A percentile compares a stretch with the other conserved stretches of the same genome.
These are phyloP conservation scores for Leptothorax acervorum DNA, from an alignment of 2,888 invertebrate species.

Conservation along the genomic window DNA sequence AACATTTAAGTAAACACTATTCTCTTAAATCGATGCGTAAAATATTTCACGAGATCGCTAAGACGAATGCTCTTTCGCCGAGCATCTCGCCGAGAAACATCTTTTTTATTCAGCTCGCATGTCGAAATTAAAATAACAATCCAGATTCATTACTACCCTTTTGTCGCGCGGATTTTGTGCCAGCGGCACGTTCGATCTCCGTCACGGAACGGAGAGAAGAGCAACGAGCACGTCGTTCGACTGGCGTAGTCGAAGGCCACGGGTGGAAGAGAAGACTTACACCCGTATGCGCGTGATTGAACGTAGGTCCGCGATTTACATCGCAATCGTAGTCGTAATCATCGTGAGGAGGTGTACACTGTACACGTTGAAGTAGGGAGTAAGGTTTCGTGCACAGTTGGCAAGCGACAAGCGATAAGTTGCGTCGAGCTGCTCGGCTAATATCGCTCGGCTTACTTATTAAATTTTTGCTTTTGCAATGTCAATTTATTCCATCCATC, in stretches of 20 bases:
- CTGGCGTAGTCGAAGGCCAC: slow-evolving; percentile 75
- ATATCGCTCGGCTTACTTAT: not conserved
- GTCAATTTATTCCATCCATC: not conserved
- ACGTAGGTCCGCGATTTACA: slow-evolving; percentile 82
- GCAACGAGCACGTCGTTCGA: slow-evolving; percentile 56
- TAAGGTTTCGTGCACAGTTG: slow-evolving; percentile 39
- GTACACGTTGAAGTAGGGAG: slow-evolving; percentile 59
- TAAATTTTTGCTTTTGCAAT: not conserved
- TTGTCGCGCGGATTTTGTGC: not conserved
- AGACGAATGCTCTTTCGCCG: not conserved
- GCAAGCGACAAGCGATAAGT: slow-evolving; percentile 9
- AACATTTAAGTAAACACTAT: not conserved
- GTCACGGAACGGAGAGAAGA: slow-evolving; percentile 31
- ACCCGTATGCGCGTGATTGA: slow-evolving; percentile 80
- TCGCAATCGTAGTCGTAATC: slow-evolving; percentile 83
- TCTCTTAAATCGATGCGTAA: not conserved
- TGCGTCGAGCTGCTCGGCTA: not conserved
- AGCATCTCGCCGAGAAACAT: not conserved
- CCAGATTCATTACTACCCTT: not conserved
- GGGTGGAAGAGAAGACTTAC: slow-evolving; percentile 67
- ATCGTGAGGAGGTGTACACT: slow-evolving; percentile 74
- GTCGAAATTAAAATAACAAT: slow-evolving; percentile 27
- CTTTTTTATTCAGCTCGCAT: not conserved
- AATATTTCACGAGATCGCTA: not conserved
- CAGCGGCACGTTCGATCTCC: slow-evolving; percentile 27